These are phyloP conservation scores for Plebejus melissa DNA, from an alignment of 2,888 invertebrate genomes.

Conservation along the genomic window DNA sequence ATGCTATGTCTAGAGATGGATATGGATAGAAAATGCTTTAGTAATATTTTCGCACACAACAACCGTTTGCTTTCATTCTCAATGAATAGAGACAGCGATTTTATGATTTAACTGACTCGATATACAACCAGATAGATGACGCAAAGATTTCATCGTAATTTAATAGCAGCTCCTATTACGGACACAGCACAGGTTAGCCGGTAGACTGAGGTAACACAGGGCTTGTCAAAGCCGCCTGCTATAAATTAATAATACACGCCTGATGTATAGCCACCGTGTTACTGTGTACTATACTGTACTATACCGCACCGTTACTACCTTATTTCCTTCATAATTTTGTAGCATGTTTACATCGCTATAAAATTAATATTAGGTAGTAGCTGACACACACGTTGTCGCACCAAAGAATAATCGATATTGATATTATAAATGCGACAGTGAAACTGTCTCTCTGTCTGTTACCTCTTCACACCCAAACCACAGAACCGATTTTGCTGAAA, in stretches of 20 bases:
- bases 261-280: slow-evolving; percentile 27
- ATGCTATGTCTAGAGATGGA: too few species aligned
- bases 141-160: slow-evolving; percentile 17
- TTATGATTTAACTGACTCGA: slow-evolving; percentile 2
- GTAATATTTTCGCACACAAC: neutral
- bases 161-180: slow-evolving; percentile 24
- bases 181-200: neutral
- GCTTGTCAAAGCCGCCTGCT: slow-evolving; percentile 25
- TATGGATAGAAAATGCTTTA: neutral
- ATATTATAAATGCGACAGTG: too few species aligned
- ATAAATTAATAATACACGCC: slow-evolving; percentile 26
- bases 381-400: too few species aligned
- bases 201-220: slow-evolving; percentile 20
- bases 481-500: too few species aligned
- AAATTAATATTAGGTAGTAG: neutral
- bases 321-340: neutral
- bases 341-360: neutral
- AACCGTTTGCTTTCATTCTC: neutral
- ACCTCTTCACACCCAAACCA: too few species aligned
- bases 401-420: too few species aligned
- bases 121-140: neutral
- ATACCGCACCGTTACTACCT: slow-evolving; percentile 13
- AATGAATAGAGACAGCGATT: neutral
- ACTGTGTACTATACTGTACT: slow-evolving; percentile 14
- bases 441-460: too few species aligned